phyloP scores from a whole-genome alignment of 1,140 invertebrate genomes.

The Tetramorium simillimum region DNA sequence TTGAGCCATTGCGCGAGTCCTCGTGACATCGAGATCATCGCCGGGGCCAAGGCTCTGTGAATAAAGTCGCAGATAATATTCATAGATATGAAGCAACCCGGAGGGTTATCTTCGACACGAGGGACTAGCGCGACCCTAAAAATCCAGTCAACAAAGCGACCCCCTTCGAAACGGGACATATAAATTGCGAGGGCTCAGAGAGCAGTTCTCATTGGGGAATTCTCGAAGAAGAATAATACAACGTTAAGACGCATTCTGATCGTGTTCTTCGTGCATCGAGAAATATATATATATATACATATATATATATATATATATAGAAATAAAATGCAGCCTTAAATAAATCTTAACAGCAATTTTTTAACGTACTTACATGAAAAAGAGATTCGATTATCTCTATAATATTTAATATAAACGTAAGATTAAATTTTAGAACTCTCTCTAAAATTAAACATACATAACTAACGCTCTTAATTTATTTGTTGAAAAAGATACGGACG shows the following conservation, averaged over 20 bases:
- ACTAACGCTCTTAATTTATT: background rate
- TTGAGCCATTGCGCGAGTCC: conserved; percentile 74
- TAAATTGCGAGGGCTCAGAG: conserved; percentile 27
- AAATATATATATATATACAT: background rate
- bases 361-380: background rate
- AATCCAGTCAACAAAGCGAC: conserved; percentile 64
- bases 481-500: background rate
- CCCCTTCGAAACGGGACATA: conserved; percentile 34
- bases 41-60: conserved; percentile 70
- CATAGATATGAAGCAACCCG: conserved; percentile 74
- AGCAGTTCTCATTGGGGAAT: conserved; percentile 11
- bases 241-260: background rate
- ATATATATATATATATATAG: too few relatives aligned
- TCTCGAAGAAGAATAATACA: conserved; percentile 8
- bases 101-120: conserved; percentile 77
- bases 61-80: conserved; percentile 78
- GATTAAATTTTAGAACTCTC: background rate
- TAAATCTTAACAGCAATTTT: background rate
- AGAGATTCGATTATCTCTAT: background rate
- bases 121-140: conserved; percentile 71
- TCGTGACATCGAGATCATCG: conserved; percentile 73
- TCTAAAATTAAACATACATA: background rate
- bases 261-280: background rate
- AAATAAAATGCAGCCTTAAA: background rate
- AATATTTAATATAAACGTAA: background rate